Percentiles rank a stretch among this genome's conserved stretches.
These are phyloP conservation scores for Saturnia pavonia DNA, from an alignment of 2,888 invertebrate species.

Conservation along the genomic window DNA sequence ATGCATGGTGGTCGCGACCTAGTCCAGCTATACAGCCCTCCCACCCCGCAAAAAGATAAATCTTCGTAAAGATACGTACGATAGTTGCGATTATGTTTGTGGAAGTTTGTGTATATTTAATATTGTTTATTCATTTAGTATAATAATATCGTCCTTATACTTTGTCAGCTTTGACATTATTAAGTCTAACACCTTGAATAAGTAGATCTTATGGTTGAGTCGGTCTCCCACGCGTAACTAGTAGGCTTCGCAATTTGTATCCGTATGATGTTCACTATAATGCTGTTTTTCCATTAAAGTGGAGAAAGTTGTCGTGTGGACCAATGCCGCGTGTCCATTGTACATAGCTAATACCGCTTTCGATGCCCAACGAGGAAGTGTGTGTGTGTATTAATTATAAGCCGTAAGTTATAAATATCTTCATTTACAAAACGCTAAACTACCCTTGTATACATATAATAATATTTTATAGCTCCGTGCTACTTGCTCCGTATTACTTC, in stretches of 20 bases:
- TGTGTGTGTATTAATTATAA: slow-evolving; percentile 40
- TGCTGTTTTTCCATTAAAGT: slow-evolving; percentile 73
- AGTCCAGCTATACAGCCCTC: too few species aligned
- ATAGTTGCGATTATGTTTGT: background rate
- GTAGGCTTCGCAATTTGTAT: slow-evolving; percentile 59
- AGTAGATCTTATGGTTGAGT: slow-evolving; percentile 47
- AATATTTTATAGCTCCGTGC: too few species aligned
- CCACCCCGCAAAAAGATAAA: too few species aligned
- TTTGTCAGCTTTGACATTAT: too few species aligned
- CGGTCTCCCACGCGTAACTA: slow-evolving; percentile 48
- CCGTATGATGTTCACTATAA: slow-evolving; percentile 61
- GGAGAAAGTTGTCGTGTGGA: slow-evolving; percentile 74
- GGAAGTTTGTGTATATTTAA: background rate
- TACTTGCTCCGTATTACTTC: background rate
- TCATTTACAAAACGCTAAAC: background rate
- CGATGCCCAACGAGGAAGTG: slow-evolving; percentile 70
- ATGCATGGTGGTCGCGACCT: too few species aligned
- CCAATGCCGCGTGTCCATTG: slow-evolving; percentile 64
- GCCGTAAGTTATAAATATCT: slow-evolving; percentile 9
- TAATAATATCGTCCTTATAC: background rate
- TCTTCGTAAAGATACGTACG: too few species aligned
- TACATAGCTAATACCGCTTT: slow-evolving; percentile 74
- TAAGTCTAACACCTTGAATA: slow-evolving; percentile 37
- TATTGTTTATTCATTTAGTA: background rate
- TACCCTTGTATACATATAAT: background rate